Evolutionary conservation across 2,797 vertebrate species (phyloP), one percentile per base, ranked within the genome.

Genomic region (Heterohyrax brucei): DNA sequence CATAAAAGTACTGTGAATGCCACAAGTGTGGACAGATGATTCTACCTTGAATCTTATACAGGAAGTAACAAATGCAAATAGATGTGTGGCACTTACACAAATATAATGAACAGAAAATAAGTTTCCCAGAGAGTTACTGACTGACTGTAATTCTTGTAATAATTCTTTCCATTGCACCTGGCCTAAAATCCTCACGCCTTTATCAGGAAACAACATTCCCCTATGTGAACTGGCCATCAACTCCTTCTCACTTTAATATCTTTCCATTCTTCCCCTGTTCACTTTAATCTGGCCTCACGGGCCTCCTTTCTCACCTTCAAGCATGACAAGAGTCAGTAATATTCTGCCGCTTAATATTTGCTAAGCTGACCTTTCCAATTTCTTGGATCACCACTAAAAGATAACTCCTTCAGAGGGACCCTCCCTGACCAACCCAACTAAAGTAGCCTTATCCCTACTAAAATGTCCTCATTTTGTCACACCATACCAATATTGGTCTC

Each of bases 1-100:
- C 24, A 30, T 50, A 12, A 26, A 5, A 30, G 22, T 3, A 4
- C 0, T 56, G 30, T 46, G 28, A 16, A 72, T 33, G 1, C 9
- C 33, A 19, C 89, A 28, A 26, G n/a, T 44, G 59, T 64, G 7
- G 16, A 44, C 7, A 26, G 22, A 50, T 24, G 19, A 70, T 24
- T 53, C 46, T 75, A 39, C 39, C 72, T 24, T n/a, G 24, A 46
- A 44, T 5, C 7, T 46, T 44, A 46, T 18, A 75, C 33, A 39
- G 72, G 39, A 75, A 24, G 39, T 75, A 22, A 46, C 21, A 75
- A 5, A 44, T 21, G 39, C 19, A 73, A 19, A 22, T 28, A 73
- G 18, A 18, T 73, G 39, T 39, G 39, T 39, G 70, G 18, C 39
- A 24, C 39, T 26, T 75, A 12, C 21, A 75, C 33, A 44, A 46